Evolutionary conservation across 2,113 vertebrate species (phyloP).

Genomic region (Strix uralensis): DNA sequence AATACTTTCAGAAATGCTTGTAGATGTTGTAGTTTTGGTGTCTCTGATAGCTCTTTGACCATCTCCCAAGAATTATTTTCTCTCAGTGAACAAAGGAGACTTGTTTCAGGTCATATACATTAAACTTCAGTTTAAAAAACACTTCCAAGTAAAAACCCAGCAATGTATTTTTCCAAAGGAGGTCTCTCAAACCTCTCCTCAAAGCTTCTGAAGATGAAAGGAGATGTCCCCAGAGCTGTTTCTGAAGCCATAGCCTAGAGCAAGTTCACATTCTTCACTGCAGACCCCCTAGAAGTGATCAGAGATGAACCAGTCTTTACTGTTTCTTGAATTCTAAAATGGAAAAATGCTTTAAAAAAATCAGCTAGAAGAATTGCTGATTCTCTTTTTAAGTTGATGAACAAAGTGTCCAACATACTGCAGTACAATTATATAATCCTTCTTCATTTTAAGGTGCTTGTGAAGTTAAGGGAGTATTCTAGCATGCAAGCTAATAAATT

Average conservation of each 20-base stretch:
- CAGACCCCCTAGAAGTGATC: neutral
- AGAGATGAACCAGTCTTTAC: neutral
- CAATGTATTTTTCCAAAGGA: neutral
- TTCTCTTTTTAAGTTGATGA: neutral
- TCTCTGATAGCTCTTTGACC: neutral
- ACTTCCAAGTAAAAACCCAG: neutral
- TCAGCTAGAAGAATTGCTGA: neutral
- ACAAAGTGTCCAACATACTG: neutral
- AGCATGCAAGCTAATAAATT: neutral
- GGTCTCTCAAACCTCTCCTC: neutral
- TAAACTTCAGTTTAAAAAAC: neutral
- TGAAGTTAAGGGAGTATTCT: neutral
- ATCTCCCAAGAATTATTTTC: neutral
- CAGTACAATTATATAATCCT: neutral
- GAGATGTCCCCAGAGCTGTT: slow-evolving; percentile 43
- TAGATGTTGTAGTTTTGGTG: neutral
- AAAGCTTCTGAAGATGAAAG: slow-evolving; percentile 43
- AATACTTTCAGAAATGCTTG: neutral
- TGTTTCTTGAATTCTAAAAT: neutral
- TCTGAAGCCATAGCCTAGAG: slow-evolving; percentile 34
- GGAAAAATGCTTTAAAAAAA: neutral
- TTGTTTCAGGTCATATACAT: neutral
- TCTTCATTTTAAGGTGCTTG: neutral
- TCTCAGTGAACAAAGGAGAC: neutral
- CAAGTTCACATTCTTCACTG: neutral